These are phyloP conservation scores for Fundulus diaphanus DNA, from an alignment of 2,797 vertebrate genomes.

Conservation along the genomic window DNA sequence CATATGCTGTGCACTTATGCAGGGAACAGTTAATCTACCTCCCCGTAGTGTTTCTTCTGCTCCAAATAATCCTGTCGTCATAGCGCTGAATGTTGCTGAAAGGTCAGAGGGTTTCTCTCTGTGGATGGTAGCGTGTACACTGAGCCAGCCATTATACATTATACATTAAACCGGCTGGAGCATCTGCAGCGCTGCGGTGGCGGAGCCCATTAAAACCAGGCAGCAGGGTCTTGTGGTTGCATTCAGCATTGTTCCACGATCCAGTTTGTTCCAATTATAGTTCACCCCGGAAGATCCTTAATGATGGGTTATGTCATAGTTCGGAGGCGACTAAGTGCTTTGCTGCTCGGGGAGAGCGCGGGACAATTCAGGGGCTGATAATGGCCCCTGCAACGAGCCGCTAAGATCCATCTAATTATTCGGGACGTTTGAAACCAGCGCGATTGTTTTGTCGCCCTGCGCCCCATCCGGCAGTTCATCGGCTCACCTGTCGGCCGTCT, in stretches of 20 bases:
- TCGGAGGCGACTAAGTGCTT: slow-evolving; percentile 33
- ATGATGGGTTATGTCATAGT: slow-evolving; percentile 48
- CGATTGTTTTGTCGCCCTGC: neutral
- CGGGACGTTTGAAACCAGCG: slow-evolving; percentile 13
- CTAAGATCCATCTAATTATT: slow-evolving; percentile 25
- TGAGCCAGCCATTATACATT: slow-evolving; percentile 44
- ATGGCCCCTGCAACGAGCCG: slow-evolving; percentile 7
- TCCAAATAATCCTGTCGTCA: slow-evolving; percentile 48
- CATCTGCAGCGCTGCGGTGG: slow-evolving; percentile 10
- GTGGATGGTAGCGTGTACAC: slow-evolving; percentile 14
- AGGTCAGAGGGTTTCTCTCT: slow-evolving; percentile 53
- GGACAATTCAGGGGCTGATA: slow-evolving; percentile 30
- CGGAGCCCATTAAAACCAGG: slow-evolving; percentile 38
- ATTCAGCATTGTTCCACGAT: slow-evolving; percentile 38
- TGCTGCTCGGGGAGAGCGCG: slow-evolving; percentile 10
- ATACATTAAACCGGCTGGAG: slow-evolving; percentile 35
- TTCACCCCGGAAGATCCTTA: slow-evolving; percentile 33
- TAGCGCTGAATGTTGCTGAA: slow-evolving; percentile 53
- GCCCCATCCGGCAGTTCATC: neutral
- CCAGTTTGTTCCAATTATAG: slow-evolving; percentile 35
- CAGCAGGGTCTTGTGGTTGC: slow-evolving; percentile 25
- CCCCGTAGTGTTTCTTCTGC: slow-evolving; percentile 38
- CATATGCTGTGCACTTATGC: slow-evolving; percentile 14
- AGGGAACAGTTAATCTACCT: slow-evolving; percentile 18
- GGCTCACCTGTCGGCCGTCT: neutral